Conservation (phyloP, 2,888 invertebrate species). For the Hirtodrosophila trivittata region DNA sequence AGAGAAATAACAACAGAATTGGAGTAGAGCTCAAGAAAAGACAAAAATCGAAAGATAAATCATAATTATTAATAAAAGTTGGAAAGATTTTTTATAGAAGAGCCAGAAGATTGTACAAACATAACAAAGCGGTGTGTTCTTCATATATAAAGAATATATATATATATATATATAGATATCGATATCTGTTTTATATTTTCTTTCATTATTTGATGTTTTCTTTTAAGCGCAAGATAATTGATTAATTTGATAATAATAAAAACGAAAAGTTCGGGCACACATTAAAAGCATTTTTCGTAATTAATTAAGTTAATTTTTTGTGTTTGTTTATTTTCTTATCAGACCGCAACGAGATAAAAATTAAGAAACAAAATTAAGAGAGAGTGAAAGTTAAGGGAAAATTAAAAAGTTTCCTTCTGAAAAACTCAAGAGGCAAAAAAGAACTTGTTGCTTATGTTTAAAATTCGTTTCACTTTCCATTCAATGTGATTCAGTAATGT, state of each 20-base stretch:
- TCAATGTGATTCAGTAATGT: slow-evolving; percentile 55
- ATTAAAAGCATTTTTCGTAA: slow-evolving; percentile 62
- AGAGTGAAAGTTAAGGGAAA: slow-evolving; percentile 43
- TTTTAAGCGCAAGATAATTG: slow-evolving; percentile 42
- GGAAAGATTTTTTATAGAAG: neutral
- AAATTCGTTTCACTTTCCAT: slow-evolving; percentile 25
- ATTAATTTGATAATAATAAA: slow-evolving; percentile 43
- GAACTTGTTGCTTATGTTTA: slow-evolving; percentile 27
- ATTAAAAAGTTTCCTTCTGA: slow-evolving; percentile 26
- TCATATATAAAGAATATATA: slow-evolving; percentile 2
- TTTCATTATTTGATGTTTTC: slow-evolving; percentile 9
- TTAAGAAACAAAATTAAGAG: slow-evolving; percentile 22
- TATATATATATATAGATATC: neutral
- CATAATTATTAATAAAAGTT: slow-evolving; percentile 9
- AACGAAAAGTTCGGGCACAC: slow-evolving; percentile 50
- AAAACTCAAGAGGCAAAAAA: slow-evolving; percentile 40
- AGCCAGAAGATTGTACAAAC: slow-evolving; percentile 39
- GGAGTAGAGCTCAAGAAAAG: slow-evolving; percentile 17
- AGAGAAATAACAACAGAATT: slow-evolving; percentile 11
- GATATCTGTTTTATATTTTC: neutral
- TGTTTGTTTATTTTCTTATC: slow-evolving; percentile 21
- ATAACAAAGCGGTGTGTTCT: slow-evolving; percentile 49
- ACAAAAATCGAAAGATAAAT: neutral
- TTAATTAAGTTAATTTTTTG: slow-evolving; percentile 4
- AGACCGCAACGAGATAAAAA: slow-evolving; percentile 29